These are phyloP conservation scores for Nematolebias whitei DNA, from an alignment of 2,113 vertebrate species.

Conservation along the genomic window DNA sequence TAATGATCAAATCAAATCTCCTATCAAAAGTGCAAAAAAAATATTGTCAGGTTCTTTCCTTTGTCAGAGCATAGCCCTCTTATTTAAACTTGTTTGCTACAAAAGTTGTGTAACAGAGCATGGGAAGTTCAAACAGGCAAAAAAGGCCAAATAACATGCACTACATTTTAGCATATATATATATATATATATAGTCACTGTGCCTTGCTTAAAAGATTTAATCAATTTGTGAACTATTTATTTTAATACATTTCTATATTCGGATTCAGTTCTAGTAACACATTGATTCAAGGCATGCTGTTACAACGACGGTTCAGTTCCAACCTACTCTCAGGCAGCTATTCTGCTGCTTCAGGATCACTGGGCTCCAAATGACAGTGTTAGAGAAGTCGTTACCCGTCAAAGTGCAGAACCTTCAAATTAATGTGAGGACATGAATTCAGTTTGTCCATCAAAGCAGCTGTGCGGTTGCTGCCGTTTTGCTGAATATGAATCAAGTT, in stretches of 20 bases:
- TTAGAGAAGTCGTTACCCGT: conserved; percentile 55
- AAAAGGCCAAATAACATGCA: too few species aligned
- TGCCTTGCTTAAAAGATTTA: neutral
- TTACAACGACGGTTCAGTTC: conserved; percentile 9
- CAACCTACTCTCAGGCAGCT: conserved; percentile 20
- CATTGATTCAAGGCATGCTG: conserved; percentile 8
- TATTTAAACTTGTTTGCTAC: too few species aligned
- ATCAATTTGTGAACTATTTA: too few species aligned
- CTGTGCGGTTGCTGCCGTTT: conserved; percentile 31
- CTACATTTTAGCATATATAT: too few species aligned
- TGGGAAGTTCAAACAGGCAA: too few species aligned
- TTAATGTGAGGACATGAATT: conserved; percentile 39
- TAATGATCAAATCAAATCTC: too few species aligned
- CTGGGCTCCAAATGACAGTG: conserved; percentile 12
- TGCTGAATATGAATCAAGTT: conserved; percentile 70
- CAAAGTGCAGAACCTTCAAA: conserved; percentile 52
- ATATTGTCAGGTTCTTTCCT: too few species aligned
- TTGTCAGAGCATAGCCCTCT: too few species aligned
- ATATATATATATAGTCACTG: too few species aligned
- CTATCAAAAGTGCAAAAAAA: too few species aligned
- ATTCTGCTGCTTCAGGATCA: conserved; percentile 17
- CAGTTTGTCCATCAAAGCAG: conserved; percentile 70
- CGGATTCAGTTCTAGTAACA: neutral
- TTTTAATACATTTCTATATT: neutral
- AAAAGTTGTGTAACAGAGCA: too few species aligned